A percentile compares a stretch with the other conserved stretches of the same genome.
phyloP scores from a whole-genome alignment of 2,113 vertebrate genomes.

The Rallus limicola region DNA sequence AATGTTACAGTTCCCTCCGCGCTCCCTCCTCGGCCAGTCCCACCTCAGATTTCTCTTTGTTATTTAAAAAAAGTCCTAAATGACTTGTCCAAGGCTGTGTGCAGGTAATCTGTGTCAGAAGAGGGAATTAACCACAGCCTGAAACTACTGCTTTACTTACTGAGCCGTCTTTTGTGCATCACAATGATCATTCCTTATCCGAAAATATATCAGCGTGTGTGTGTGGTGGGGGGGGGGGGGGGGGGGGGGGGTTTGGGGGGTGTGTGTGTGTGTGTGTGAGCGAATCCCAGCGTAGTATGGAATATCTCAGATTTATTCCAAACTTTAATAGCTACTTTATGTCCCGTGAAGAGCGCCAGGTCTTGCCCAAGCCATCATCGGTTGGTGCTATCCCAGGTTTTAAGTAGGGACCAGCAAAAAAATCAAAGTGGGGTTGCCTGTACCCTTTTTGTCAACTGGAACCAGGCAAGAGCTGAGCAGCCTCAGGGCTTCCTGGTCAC shows the following conservation, averaged over 20 bases:
- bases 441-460: background rate
- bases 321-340: background rate
- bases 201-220: background rate
- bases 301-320: background rate
- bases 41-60: background rate
- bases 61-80: background rate
- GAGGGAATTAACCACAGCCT: background rate
- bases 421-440: background rate
- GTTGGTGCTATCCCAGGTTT: background rate
- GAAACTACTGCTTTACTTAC: background rate
- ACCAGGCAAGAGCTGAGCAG: background rate
- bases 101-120: background rate
- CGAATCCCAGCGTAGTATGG: background rate
- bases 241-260: no score
- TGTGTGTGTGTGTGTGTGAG: background rate
- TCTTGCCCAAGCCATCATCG: background rate
- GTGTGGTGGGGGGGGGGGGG: no score
- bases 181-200: background rate
- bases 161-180: background rate
- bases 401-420: background rate
- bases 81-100: background rate
- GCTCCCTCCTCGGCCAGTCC: background rate
- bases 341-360: background rate
- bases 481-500: background rate
- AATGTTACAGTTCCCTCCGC: background rate